Evolutionary conservation across 2,797 vertebrate genomes (phyloP), one percentile per base, ranked within the genome.

Genomic region (Prunella strophiata): DNA sequence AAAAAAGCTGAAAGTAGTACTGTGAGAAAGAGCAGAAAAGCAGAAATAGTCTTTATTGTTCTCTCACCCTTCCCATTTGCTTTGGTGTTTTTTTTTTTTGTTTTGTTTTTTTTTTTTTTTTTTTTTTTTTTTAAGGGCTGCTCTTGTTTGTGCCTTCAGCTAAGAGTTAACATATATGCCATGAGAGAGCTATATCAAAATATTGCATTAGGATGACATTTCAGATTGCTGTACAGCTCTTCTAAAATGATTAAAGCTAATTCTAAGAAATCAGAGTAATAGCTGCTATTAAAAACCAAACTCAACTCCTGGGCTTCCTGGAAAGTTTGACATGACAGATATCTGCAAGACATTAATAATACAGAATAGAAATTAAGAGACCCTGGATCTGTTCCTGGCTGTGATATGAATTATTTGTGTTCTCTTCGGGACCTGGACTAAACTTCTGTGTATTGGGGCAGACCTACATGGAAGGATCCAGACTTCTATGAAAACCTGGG

Each of bases 181-280:
- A 78, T 54, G 40, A 85, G 47, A 89, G 61, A 85, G 50, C 27
- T 91, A 62, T 94, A 94, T 88, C 68, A 94, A 96, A 94, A 91
- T 96, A 94, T 83, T 94, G 54, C 91, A 95, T 91, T 93, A 95
- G 63, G 84, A 89, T 95, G 90, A 89, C 86, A 95, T 96, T 91
- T 96, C 81, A 95, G 89, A 96, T 93, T 91, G 84, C 91, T 93
- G 70, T 93, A 96, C 72, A 89, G 94, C 75, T 94, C 76, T 89
- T 94, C 71, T 92, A 96, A 95, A 97, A 94, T 92, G 68, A 97
- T 95, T 96, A 96, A 91, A 84, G 89, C 52, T 94, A 96, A 96
- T 96, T 94, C 93, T 96, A 96, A 96, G 92, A 97, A 96, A 97
- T 96, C 84, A 96, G 84, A 96, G 89, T 97, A 96, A 96, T 96